Conservation (phyloP, 2,888 invertebrate genomes). For the Eilema sororculum region DNA sequence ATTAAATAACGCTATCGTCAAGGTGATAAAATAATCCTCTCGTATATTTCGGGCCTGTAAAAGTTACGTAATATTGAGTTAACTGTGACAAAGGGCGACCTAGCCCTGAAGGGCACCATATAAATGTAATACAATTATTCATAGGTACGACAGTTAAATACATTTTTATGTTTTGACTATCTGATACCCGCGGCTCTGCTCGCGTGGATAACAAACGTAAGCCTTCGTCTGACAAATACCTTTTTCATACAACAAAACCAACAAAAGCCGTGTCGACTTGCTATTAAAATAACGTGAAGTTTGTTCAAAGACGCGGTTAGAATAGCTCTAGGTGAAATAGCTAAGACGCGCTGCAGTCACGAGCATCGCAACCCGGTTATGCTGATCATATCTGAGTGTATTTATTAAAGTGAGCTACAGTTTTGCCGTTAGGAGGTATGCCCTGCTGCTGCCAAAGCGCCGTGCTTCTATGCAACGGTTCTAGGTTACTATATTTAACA, state of each 20-base stretch:
- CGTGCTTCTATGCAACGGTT: constrained; percentile 40
- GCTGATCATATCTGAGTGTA: constrained; percentile 59
- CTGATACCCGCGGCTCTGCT: too few relatives aligned
- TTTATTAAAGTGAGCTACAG: constrained; percentile 58
- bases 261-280: too few relatives aligned
- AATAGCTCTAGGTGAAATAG: constrained; percentile 39
- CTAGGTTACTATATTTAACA: constrained; percentile 20
- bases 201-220: too few relatives aligned
- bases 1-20: too few relatives aligned
- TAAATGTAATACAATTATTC: neutral
- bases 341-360: constrained; percentile 43
- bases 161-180: too few relatives aligned
- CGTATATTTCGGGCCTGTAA: too few relatives aligned
- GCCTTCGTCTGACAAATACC: neutral
- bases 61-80: too few relatives aligned
- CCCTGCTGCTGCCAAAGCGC: constrained; percentile 35
- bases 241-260: neutral
- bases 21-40: too few relatives aligned
- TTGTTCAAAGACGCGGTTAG: constrained; percentile 19
- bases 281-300: constrained; percentile 7
- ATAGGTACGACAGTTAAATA: too few relatives aligned
- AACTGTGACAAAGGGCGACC: too few relatives aligned
- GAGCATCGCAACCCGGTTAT: constrained; percentile 53
- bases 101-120: too few relatives aligned
- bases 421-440: constrained; percentile 46